These are phyloP conservation scores for Ameiurus melas DNA, from an alignment of 2,113 vertebrate genomes.

Conservation along the genomic window DNA sequence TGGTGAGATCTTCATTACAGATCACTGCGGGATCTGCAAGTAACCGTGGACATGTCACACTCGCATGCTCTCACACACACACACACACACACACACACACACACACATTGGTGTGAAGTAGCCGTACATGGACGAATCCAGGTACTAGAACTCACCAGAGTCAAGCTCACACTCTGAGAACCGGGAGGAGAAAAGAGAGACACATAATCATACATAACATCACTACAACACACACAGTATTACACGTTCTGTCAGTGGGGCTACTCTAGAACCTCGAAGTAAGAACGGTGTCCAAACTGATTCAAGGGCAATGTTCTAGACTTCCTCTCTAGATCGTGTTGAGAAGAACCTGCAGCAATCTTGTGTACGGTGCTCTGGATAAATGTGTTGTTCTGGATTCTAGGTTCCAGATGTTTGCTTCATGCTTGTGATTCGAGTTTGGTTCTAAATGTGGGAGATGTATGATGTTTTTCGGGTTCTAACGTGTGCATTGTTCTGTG, in stretches of 20 bases:
- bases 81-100: slow-evolving; percentile 20
- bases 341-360: not conserved
- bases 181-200: slow-evolving; percentile 72
- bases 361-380: not conserved
- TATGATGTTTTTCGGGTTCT: not conserved
- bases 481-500: not conserved
- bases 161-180: slow-evolving; percentile 76
- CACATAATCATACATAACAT: slow-evolving; percentile 58
- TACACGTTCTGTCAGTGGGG: not conserved
- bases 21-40: slow-evolving; percentile 40
- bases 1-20: slow-evolving; percentile 35
- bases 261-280: not conserved
- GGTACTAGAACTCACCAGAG: slow-evolving; percentile 72
- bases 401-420: not conserved
- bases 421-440: not conserved
- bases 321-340: not conserved
- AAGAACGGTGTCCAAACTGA: not conserved
- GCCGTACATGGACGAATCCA: slow-evolving; percentile 51
- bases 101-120: slow-evolving; percentile 20
- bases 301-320: not conserved
- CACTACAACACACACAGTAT: slow-evolving; percentile 43
- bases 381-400: not conserved
- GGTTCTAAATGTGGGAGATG: not conserved
- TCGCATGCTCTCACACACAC: slow-evolving; percentile 19
- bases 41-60: not conserved